Base-by-base conservation (phyloP, 2,113 vertebrate species). In the Oenanthe melanoleuca region DNA sequence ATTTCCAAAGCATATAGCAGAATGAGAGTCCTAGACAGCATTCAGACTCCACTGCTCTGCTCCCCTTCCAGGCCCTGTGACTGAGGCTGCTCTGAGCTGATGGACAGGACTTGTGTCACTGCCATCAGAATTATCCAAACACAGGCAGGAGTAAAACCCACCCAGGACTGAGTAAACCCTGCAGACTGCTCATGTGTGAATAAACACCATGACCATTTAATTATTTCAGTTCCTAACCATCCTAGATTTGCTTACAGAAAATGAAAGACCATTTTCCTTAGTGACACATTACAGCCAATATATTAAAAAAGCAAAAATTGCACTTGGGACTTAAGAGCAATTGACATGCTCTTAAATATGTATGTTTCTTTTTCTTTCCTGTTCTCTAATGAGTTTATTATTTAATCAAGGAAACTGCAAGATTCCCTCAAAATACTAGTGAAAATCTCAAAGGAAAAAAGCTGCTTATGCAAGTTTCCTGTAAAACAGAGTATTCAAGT, bases 391-490 rank as follows among this genome's bases (percentile, higher is more conserved):
- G 86, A 96, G 63, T 92, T 89, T 55, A 74, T 96, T 93, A 96
- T 97, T 97, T 97, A 97, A 95, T 81, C 88, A 86, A 75, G 93
- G 80, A 92, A 96, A 97, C 86, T 83, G 84, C 94, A 94, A 96
- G 56, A 89, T 86, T 95, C 63, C 79, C 67, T 93, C 53, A 55
- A 86, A 89, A 82, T 53, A 89, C 92, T 77, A 53, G 47, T 72
- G 57, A 40, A 96, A 97, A 81, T 87, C 95, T 96, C 96, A 86
- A 80, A 96, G 95, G 95, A 93, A 88, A 96, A 87, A 66, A 95
- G 60, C 71, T 93, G 56, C 81, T 97, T 92, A 89, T 80, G 69
- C 79, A 96, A 92, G 80, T 86, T 86, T 96, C 82, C 84, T 33
- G 14, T 77, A 95, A 95, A 97, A 93, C 63, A 96, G 85, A 71